These are phyloP conservation scores for Panorpa germanica DNA, from an alignment of 2,888 invertebrate genomes.

Conservation along the genomic window DNA sequence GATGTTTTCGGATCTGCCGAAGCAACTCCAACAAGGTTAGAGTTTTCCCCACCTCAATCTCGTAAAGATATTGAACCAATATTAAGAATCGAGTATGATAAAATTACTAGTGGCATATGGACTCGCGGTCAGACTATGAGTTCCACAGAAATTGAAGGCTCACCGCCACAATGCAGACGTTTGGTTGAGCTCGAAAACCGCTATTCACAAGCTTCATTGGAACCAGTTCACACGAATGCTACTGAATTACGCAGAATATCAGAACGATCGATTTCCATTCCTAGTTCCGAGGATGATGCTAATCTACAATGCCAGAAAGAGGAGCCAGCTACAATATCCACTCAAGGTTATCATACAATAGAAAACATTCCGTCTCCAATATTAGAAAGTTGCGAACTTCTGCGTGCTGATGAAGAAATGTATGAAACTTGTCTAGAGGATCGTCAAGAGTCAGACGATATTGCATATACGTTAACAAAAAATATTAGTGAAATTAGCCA, in stretches of 20 bases:
- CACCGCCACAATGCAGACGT: constrained; percentile 52
- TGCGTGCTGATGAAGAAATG: constrained; percentile 35
- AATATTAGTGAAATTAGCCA: constrained; percentile 12
- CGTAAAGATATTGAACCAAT: constrained; percentile 59
- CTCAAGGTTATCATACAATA: constrained; percentile 36
- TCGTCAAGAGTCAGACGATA: constrained; percentile 29
- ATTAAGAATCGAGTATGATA: constrained; percentile 49
- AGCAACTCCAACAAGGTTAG: constrained; percentile 48
- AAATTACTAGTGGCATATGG: constrained; percentile 45
- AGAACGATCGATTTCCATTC: constrained; percentile 54
- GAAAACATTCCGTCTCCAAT: constrained; percentile 45
- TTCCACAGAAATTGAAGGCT: constrained; percentile 59
- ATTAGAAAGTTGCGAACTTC: constrained; percentile 36
- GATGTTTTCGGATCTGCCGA: constrained; percentile 60
- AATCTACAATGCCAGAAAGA: constrained; percentile 24
- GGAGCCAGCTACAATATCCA: constrained; percentile 30
- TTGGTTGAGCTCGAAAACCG: constrained; percentile 42
- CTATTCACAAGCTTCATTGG: constrained; percentile 40
- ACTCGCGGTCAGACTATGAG: constrained; percentile 55
- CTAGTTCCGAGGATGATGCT: constrained; percentile 56
- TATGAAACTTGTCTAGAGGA: constrained; percentile 21
- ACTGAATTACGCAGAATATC: constrained; percentile 51
- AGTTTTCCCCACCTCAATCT: constrained; percentile 58
- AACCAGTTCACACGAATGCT: constrained; percentile 39
- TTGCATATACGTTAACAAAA: constrained; percentile 24